These are phyloP conservation scores for Alosa sapidissima DNA, from an alignment of 2,797 vertebrate genomes.

Conservation along the genomic window DNA sequence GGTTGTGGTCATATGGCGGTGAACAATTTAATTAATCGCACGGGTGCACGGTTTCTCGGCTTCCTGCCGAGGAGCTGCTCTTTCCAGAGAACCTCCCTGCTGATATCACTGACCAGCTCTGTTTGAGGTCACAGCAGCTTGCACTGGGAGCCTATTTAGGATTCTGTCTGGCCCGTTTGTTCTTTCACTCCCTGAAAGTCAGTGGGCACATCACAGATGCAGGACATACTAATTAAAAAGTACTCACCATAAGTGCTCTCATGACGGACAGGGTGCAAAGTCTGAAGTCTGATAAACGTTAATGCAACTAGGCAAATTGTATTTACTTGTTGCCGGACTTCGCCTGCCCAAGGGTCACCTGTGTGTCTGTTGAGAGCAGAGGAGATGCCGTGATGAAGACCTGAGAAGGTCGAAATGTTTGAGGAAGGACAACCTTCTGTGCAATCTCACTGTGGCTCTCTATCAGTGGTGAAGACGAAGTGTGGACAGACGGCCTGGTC, in stretches of 20 bases:
- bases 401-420: neutral
- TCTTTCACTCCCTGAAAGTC: neutral
- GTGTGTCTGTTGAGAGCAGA: neutral
- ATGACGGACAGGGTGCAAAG: too few species aligned
- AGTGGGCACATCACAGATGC: neutral
- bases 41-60: neutral
- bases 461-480: neutral
- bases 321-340: too few species aligned
- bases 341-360: neutral
- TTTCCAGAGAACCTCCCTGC: neutral
- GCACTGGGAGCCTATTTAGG: neutral
- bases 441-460: neutral
- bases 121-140: neutral
- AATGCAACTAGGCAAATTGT: too few species aligned
- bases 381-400: neutral
- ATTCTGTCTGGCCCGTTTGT: neutral
- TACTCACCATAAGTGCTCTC: neutral
- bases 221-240: neutral
- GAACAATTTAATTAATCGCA: slow-evolving; percentile 25
- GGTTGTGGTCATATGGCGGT: neutral
- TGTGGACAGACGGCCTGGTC: neutral
- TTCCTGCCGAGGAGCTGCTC: neutral
- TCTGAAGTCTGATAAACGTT: too few species aligned
- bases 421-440: neutral
- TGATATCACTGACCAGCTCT: neutral